phyloP scores from a whole-genome alignment of 2,113 vertebrate genomes.

The Psilopogon haemacephalus region DNA sequence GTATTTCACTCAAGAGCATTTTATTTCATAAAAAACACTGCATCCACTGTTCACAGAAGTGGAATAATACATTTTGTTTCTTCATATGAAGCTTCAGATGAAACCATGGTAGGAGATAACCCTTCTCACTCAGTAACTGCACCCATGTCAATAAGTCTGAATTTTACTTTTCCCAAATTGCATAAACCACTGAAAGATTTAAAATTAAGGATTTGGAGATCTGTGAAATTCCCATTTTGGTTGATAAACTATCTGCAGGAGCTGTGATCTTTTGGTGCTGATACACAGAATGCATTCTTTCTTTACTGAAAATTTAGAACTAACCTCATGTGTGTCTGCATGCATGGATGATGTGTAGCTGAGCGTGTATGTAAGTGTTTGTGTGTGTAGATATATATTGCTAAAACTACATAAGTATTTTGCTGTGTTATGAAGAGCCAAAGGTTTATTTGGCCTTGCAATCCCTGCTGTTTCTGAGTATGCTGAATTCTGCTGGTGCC shows the following conservation, averaged over 20 bases:
- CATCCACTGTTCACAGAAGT: background rate
- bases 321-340: rapidly evolving
- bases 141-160: background rate
- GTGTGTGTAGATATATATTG: background rate
- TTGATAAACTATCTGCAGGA: background rate
- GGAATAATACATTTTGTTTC: background rate
- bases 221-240: background rate
- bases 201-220: background rate
- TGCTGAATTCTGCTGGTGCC: rapidly evolving
- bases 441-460: background rate
- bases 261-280: background rate
- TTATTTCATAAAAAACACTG: background rate
- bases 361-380: background rate
- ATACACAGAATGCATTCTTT: background rate
- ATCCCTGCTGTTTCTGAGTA: background rate
- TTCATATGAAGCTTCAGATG: background rate
- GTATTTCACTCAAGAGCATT: conserved; percentile 2
- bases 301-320: background rate
- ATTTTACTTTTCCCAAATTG: background rate
- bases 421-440: background rate
- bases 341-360: rapidly evolving
- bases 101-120: background rate
- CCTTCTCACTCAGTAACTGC: background rate
- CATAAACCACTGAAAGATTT: background rate
- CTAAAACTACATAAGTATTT: background rate